Percentiles rank a stretch among this genome's conserved stretches.
phyloP scores from a whole-genome alignment of 2,113 vertebrate species.

The Chionomys nivalis region DNA sequence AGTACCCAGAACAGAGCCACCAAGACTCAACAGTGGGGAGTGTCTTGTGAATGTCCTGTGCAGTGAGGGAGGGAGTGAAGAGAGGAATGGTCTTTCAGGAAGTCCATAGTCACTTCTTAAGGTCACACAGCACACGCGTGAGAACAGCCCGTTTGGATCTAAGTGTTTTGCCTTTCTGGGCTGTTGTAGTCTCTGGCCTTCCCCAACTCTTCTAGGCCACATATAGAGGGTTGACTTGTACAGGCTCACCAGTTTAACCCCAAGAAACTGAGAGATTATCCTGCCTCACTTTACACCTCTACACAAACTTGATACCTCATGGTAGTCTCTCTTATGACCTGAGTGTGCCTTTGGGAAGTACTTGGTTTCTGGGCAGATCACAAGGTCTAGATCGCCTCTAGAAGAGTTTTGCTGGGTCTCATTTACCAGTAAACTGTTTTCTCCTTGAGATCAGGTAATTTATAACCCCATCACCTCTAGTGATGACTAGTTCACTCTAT shows the following conservation, averaged over 20 bases:
- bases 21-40: background rate
- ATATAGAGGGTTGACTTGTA: background rate
- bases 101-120: background rate
- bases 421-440: background rate
- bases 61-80: background rate
- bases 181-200: background rate
- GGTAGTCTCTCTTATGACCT: background rate
- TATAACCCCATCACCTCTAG: too few species aligned
- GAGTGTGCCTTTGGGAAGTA: background rate
- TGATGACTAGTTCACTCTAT: background rate
- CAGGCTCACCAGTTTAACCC: background rate
- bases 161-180: background rate
- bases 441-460: background rate
- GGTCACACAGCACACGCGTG: background rate
- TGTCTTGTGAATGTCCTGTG: background rate
- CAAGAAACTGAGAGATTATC: background rate
- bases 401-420: background rate
- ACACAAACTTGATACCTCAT: accelerated
- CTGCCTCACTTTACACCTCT: background rate
- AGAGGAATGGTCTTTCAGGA: background rate
- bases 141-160: background rate
- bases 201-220: background rate
- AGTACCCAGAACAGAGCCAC: background rate
- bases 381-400: background rate
- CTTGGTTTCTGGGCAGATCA: background rate